Evolutionary conservation across 2,888 invertebrate genomes (phyloP).

Genomic region (Ferdinandea cuprea): DNA sequence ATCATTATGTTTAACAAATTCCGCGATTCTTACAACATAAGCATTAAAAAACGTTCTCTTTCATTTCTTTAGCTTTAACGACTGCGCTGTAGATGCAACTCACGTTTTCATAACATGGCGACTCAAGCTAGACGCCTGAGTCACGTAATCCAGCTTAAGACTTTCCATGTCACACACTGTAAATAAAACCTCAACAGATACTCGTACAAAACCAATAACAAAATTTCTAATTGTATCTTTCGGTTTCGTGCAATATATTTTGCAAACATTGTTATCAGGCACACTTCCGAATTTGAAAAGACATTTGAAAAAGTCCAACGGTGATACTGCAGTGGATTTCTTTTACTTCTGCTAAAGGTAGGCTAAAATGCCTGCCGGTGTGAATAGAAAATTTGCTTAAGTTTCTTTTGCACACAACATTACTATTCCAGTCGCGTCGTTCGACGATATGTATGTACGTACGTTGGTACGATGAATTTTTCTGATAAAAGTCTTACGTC

Average conservation of each 20-base stretch:
- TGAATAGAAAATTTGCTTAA: slow-evolving; percentile 38
- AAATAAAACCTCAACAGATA: slow-evolving; percentile 28
- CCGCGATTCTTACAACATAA: slow-evolving; percentile 41
- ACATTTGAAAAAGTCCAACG: too few species aligned
- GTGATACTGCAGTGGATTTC: slow-evolving; percentile 27
- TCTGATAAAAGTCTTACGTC: slow-evolving; percentile 21
- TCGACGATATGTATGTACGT: neutral
- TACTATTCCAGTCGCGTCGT: slow-evolving; percentile 41
- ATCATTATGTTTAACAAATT: neutral
- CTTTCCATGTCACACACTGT: slow-evolving; percentile 56
- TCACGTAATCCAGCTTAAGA: slow-evolving; percentile 58
- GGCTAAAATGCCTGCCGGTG: slow-evolving; percentile 1
- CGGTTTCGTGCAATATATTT: slow-evolving; percentile 25
- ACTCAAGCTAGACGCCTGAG: slow-evolving; percentile 12
- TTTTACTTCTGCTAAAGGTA: slow-evolving; percentile 34
- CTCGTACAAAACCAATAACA: slow-evolving; percentile 10
- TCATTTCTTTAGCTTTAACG: slow-evolving; percentile 30
- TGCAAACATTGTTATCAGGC: slow-evolving; percentile 37
- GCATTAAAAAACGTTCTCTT: slow-evolving; percentile 43
- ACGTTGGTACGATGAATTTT: slow-evolving; percentile 9
- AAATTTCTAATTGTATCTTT: slow-evolving; percentile 50
- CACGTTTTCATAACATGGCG: slow-evolving; percentile 45
- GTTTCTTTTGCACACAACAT: slow-evolving; percentile 59
- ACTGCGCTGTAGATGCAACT: slow-evolving; percentile 18
- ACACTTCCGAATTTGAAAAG: slow-evolving; percentile 53